Conservation (phyloP, 1,140 invertebrate genomes). For the Contarinia nasturtii region DNA sequence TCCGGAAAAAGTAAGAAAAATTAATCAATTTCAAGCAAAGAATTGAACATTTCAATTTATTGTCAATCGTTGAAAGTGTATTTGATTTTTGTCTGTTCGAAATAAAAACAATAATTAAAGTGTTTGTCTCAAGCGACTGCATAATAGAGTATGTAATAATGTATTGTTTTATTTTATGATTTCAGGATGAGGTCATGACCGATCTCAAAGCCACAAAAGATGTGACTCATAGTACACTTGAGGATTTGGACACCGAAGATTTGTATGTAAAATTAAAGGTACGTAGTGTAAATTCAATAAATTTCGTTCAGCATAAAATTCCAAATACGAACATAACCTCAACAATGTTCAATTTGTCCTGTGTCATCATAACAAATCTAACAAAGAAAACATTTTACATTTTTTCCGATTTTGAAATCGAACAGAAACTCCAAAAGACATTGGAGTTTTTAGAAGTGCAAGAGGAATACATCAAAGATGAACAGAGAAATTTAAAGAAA, state of each 20-base stretch:
- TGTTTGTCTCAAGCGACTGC: too few species aligned
- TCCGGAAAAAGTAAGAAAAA: constrained; percentile 40
- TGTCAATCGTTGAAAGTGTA: too few species aligned
- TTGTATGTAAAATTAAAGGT: constrained; percentile 89
- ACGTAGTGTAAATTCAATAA: constrained; percentile 7
- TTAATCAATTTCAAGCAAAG: constrained; percentile 2
- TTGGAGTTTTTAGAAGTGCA: constrained; percentile 94
- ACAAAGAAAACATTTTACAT: too few species aligned
- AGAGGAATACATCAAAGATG: constrained; percentile 97
- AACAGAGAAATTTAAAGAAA: constrained; percentile 93
- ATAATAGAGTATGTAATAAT: constrained; percentile 1
- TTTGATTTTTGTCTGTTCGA: too few species aligned
- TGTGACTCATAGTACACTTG: constrained; percentile 30
- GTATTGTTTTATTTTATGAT: constrained; percentile 9
- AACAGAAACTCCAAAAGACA: constrained; percentile 82
- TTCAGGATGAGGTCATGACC: constrained; percentile 34
- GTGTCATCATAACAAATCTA: constrained; percentile 1
- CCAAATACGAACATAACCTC: neutral
- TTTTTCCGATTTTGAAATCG: constrained; percentile 7
- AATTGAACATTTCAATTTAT: too few species aligned
- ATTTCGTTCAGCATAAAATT: neutral
- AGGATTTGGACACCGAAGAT: constrained; percentile 75
- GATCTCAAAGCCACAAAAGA: constrained; percentile 35
- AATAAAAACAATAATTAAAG: too few species aligned
- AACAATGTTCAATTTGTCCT: neutral